A percentile compares a stretch with the other conserved stretches of the same genome.
phyloP scores from a whole-genome alignment of 2,113 vertebrate genomes.

The human region GRCh38 chr12:27573001-27573500 shows the following conservation, averaged over 20 bases:
- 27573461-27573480: background rate
- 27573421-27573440: background rate
- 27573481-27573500: background rate
- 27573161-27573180: background rate
- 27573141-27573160: conserved; percentile 17
- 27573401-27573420: background rate
- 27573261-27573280: background rate
- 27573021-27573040: background rate
- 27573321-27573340: background rate
- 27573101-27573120: background rate
- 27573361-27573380: background rate
- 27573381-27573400: background rate
- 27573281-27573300: background rate
- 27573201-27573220: background rate
- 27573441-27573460: background rate
- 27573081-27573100: conserved; percentile 21
- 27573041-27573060: background rate
- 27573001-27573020: background rate
- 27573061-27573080: background rate
- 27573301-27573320: background rate
- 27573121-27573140: background rate
- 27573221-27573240: conserved; percentile 26
- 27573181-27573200: conserved; percentile 6
- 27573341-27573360: conserved; percentile 21
- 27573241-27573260: background rate